Evolutionary conservation across 2,797 vertebrate species (phyloP).

Genomic region (Lophius americanus): DNA sequence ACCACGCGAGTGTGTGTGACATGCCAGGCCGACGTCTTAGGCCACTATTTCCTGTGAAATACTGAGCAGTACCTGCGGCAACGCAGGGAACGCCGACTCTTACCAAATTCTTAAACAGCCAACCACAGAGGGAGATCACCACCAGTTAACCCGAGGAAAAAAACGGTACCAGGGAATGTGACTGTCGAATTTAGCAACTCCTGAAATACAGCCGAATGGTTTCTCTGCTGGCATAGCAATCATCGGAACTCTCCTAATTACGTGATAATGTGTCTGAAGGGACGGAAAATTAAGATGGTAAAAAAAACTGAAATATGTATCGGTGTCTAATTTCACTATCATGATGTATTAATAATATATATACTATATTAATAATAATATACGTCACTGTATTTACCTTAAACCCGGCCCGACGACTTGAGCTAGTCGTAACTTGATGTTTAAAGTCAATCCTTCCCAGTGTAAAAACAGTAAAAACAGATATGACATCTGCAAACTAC

Average conservation of each 20-base stretch:
- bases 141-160: conserved; percentile 1
- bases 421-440: too few species aligned
- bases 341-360: too few species aligned
- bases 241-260: neutral
- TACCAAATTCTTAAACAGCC: conserved; percentile 28
- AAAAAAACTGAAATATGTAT: too few species aligned
- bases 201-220: neutral
- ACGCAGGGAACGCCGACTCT: conserved; percentile 16
- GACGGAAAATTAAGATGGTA: too few species aligned
- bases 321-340: too few species aligned
- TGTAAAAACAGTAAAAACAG: too few species aligned
- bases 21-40: conserved; percentile 47
- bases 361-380: too few species aligned
- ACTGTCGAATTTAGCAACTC: too few species aligned
- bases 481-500: neutral
- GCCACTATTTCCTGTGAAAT: conserved; percentile 38
- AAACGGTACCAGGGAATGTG: conserved; percentile 3
- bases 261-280: too few species aligned
- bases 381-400: too few species aligned
- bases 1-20: conserved; percentile 55
- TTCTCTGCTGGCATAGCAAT: neutral
- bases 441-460: too few species aligned
- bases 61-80: conserved; percentile 26
- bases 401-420: too few species aligned
- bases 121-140: conserved; percentile 8